A percentile compares a stretch with the other conserved stretches of the same genome.
Conservation (phyloP, 2,888 invertebrate genomes). For the Ochropacha duplaris region DNA sequence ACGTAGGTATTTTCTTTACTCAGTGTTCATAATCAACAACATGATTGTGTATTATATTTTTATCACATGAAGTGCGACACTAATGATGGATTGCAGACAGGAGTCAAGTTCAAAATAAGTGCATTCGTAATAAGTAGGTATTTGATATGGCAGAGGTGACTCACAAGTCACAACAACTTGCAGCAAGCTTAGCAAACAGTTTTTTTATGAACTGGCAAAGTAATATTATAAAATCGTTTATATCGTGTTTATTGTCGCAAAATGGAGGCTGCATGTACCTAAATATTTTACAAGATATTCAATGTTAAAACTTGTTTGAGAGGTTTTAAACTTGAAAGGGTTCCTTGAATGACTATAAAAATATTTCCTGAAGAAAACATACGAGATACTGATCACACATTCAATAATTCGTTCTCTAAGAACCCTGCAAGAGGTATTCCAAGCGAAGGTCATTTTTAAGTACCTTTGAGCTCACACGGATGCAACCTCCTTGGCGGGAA, state of each 20-base stretch:
- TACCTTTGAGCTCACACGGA: slow-evolving; percentile 32
- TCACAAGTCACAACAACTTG: neutral
- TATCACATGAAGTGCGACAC: neutral
- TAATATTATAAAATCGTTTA: neutral
- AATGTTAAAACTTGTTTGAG: too few relatives aligned
- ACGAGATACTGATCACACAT: too few relatives aligned
- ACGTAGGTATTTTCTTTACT: too few relatives aligned
- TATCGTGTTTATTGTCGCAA: neutral
- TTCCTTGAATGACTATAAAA: too few relatives aligned
- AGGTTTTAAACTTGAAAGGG: too few relatives aligned
- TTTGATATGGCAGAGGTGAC: neutral
- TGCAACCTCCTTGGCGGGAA: slow-evolving; percentile 23
- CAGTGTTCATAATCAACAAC: neutral
- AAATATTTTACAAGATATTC: too few relatives aligned
- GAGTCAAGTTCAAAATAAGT: neutral
- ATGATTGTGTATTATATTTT: neutral
- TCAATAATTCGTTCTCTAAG: neutral
- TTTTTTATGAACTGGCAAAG: neutral
- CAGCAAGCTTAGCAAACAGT: neutral
- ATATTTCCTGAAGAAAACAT: too few relatives aligned
- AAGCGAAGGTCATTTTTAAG: neutral
- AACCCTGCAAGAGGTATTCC: neutral
- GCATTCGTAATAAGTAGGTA: neutral
- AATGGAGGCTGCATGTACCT: neutral
- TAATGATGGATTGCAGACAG: neutral